Conservation (phyloP, 2,888 invertebrate genomes). For the Drosophila pegasa region DNA sequence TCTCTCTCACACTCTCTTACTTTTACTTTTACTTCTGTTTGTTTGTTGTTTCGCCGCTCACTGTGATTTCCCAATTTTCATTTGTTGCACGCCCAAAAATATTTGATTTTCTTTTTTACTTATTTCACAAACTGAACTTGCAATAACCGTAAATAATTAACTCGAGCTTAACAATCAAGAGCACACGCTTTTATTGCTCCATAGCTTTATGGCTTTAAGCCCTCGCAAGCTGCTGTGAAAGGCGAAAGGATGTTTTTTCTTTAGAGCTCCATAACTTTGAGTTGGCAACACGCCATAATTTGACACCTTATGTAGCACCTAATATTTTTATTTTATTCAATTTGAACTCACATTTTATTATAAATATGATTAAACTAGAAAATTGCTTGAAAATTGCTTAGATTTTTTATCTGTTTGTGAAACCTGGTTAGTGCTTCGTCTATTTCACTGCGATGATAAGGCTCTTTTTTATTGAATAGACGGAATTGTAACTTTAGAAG, state of each 20-base stretch:
- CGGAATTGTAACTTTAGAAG: too few species aligned
- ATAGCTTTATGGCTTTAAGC: neutral
- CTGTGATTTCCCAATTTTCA: slow-evolving; percentile 5
- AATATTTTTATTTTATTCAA: too few species aligned
- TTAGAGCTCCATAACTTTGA: too few species aligned
- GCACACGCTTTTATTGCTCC: neutral
- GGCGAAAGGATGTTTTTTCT: neutral
- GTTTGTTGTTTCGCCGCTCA: slow-evolving; percentile 1
- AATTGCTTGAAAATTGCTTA: too few species aligned
- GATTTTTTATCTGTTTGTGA: too few species aligned
- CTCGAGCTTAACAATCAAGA: neutral
- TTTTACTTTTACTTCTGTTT: neutral
- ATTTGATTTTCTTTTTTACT: neutral
- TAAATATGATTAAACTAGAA: too few species aligned
- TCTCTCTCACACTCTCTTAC: slow-evolving; percentile 8
- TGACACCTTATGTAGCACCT: too few species aligned
- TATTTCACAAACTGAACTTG: neutral
- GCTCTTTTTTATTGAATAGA: too few species aligned
- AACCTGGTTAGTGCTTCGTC: too few species aligned
- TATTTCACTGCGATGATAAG: too few species aligned
- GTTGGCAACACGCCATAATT: too few species aligned
- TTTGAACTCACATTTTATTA: too few species aligned
- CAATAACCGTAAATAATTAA: slow-evolving; percentile 10
- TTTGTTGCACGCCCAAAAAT: slow-evolving; percentile 2
- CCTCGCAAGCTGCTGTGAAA: neutral